These are phyloP conservation scores for Pseudomyrmex pallidus DNA, from an alignment of 1,140 invertebrate genomes.

Conservation along the genomic window DNA sequence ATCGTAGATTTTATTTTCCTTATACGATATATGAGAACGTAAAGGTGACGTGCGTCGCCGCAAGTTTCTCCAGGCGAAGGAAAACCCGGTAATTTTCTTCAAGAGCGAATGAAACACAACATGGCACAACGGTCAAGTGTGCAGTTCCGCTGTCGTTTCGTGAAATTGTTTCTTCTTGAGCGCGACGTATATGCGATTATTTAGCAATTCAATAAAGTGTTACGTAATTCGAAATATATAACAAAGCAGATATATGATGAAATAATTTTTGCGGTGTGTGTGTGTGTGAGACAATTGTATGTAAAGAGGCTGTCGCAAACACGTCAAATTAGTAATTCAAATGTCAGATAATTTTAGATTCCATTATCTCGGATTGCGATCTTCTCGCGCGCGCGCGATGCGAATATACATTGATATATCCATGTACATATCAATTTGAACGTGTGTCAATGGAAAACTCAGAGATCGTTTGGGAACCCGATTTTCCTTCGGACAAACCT, in stretches of 20 bases:
- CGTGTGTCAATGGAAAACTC: conserved; percentile 22
- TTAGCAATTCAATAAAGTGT: not conserved
- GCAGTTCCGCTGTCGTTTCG: not conserved
- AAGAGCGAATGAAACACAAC: not conserved
- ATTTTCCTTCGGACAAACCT: conserved; percentile 40
- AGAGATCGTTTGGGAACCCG: conserved; percentile 31
- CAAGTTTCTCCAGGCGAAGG: not conserved
- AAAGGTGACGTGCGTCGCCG: not conserved
- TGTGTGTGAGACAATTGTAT: not conserved
- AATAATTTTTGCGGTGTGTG: too few relatives aligned
- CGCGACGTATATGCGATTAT: not conserved
- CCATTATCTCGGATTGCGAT: conserved; percentile 52
- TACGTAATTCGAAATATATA: too few relatives aligned
- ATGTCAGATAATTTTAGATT: conserved; percentile 60
- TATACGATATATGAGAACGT: not conserved
- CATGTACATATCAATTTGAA: conserved; percentile 41
- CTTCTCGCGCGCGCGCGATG: not conserved
- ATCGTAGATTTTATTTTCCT: not conserved
- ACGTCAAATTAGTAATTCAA: conserved; percentile 58
- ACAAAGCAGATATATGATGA: too few relatives aligned
- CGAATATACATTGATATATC: too few relatives aligned
- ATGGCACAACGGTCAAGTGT: conserved; percentile 4
- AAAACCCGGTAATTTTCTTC: not conserved
- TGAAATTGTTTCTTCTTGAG: not conserved
- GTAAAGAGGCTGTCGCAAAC: conserved; percentile 17